phyloP scores from a whole-genome alignment of 2,113 vertebrate genomes.

The Toxotes jaculatrix region DNA sequence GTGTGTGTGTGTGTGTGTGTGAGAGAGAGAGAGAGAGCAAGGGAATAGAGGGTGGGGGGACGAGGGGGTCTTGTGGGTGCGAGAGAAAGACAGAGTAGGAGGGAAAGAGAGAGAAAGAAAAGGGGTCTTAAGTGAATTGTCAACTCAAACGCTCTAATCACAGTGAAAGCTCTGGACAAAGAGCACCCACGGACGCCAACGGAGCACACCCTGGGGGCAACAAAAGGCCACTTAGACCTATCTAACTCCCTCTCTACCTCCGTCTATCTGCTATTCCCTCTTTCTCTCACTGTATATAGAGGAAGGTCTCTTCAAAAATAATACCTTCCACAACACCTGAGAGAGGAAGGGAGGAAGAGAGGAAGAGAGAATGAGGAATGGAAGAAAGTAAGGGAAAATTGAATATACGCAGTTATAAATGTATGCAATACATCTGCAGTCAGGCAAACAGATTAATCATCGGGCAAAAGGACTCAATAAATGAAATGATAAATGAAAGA shows the following conservation, averaged over 20 bases:
- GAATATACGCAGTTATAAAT: background rate
- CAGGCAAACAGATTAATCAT: background rate
- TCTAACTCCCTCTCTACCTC: slow-evolving; percentile 43
- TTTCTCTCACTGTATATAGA: slow-evolving; percentile 32
- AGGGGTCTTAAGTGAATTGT: slow-evolving; percentile 91
- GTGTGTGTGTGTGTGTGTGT: slow-evolving; percentile 40
- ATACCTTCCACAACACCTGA: slow-evolving; percentile 52
- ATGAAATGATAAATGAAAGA: background rate
- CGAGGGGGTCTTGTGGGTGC: slow-evolving; percentile 31
- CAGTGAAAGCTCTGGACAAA: slow-evolving; percentile 95
- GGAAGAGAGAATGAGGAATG: background rate
- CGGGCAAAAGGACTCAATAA: background rate
- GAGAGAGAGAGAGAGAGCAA: slow-evolving; percentile 38
- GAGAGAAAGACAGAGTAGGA: slow-evolving; percentile 40
- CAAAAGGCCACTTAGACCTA: slow-evolving; percentile 89
- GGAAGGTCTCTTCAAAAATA: slow-evolving; percentile 48
- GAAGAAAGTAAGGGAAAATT: background rate
- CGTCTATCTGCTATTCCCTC: slow-evolving; percentile 36
- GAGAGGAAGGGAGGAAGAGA: background rate
- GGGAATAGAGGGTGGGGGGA: slow-evolving; percentile 40
- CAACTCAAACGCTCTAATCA: slow-evolving; percentile 96
- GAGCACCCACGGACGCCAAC: slow-evolving; percentile 86
- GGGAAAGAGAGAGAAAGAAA: slow-evolving; percentile 46
- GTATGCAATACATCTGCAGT: background rate
- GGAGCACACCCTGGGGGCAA: slow-evolving; percentile 87